Evolutionary conservation across 2,797 vertebrate species (phyloP), one percentile per base, ranked within the genome.

Genomic region (Leptatherina wallacei): DNA sequence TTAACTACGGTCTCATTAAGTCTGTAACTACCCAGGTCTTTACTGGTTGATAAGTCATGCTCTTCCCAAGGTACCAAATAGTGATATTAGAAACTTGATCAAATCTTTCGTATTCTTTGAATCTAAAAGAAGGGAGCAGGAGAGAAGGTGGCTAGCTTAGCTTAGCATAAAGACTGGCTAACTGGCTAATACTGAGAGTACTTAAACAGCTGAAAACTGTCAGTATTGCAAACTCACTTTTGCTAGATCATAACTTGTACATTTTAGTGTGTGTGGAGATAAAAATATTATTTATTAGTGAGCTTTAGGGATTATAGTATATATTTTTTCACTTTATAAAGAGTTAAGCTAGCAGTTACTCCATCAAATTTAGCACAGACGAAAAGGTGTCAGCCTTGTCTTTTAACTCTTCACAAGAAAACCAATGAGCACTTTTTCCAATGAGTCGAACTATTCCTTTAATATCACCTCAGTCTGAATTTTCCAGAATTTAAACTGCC

Each of bases 401-500:
- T 3, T 54, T 20, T 30, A 30, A 67, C 30, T 75, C 33, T 64
- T 61, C 11, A 14, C 63, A 51, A 64, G 62, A 69, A 70, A 16
- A 58, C 6, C 6, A 67, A 61, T 51, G 14, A 38, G n/a, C 42
- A 9, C 6, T 10, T 61, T 67, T 73, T 73, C 27, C 20, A 59
- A 52, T n/a, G 18, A 57, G 42, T 67, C 33, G 18, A 70, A 60
- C 38, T 65, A 13, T 65, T 63, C 69, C 61, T 59, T 76, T 65
- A 65, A 61, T 54, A 54, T 82, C 42, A 69, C 64, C 66, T 83
- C 61, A 75, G 74, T 65, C 61, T 38, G 61, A 59, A 62, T 44
- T 71, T 69, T 44, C 68, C 55, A 54, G 40, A 77, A 67, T 52
- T 35, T 11, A 75, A 87, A 81, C 86, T 88, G 87, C 85, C 84